These are phyloP conservation scores for Mythimna pallens DNA, from an alignment of 2,888 invertebrate species.

Conservation along the genomic window DNA sequence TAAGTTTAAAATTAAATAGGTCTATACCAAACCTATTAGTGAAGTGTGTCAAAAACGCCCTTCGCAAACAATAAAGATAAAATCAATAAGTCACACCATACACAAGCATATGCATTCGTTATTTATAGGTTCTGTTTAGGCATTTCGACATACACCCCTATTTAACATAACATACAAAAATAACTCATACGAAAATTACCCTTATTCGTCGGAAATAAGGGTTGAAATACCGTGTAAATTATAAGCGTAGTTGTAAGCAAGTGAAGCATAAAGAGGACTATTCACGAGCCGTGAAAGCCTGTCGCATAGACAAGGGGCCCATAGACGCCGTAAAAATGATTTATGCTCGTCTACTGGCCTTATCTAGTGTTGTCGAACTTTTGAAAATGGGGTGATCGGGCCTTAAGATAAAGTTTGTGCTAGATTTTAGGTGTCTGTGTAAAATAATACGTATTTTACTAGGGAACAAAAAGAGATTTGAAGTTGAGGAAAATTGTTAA, in stretches of 20 bases:
- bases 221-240: conserved; percentile 34
- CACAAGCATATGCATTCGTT: conserved; percentile 76
- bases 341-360: conserved; percentile 82
- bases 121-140: conserved; percentile 86
- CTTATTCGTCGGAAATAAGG: conserved; percentile 57
- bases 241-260: conserved; percentile 72
- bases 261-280: conserved; percentile 83
- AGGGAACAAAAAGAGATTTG: background rate
- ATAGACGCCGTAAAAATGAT: conserved; percentile 86
- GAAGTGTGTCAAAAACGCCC: conserved; percentile 18
- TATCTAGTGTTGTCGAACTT: conserved; percentile 83
- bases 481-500: background rate
- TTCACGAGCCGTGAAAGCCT: conserved; percentile 86
- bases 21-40: background rate
- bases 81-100: conserved; percentile 68
- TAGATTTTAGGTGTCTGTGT: conserved; percentile 25
- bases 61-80: conserved; percentile 52
- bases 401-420: conserved; percentile 50
- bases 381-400: conserved; percentile 80
- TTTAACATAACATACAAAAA: conserved; percentile 57
- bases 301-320: conserved; percentile 84
- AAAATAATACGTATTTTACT: conserved; percentile 7
- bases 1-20: too few relatives aligned
- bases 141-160: conserved; percentile 76
- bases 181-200: conserved; percentile 61